These are phyloP conservation scores for Diploscapter pachys DNA, from an alignment of 1,140 invertebrate genomes.

Conservation along the genomic window DNA sequence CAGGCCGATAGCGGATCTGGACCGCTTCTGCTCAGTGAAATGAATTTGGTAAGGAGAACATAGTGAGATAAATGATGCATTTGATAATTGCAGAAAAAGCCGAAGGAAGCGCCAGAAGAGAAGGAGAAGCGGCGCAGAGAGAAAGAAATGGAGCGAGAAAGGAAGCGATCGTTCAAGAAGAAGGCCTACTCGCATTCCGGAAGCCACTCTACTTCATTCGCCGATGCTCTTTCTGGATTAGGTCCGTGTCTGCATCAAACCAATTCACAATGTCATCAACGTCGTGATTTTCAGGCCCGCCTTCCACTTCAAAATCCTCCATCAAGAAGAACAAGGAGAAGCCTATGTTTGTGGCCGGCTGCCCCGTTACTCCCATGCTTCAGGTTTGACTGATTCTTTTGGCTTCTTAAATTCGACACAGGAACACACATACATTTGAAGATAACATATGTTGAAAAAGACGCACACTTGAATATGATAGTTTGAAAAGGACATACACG, in stretches of 20 bases:
- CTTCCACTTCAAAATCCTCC: background rate
- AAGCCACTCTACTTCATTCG: too few species aligned
- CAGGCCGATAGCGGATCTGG: background rate
- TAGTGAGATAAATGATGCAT: background rate
- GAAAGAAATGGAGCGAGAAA: background rate
- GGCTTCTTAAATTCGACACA: too few species aligned
- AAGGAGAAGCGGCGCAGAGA: background rate
- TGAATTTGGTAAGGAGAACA: background rate
- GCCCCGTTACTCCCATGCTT: conserved; percentile 13
- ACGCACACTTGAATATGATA: too few species aligned
- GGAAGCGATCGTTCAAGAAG: background rate
- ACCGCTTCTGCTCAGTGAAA: background rate
- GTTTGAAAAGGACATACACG: too few species aligned
- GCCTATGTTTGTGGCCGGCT: conserved; percentile 23
- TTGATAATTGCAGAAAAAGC: background rate
- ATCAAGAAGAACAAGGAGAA: conserved; percentile 14
- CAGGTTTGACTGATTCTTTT: background rate
- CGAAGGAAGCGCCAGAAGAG: conserved; percentile 19
- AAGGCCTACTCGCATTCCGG: background rate
- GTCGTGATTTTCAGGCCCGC: too few species aligned
- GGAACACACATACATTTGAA: too few species aligned
- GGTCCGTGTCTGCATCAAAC: too few species aligned
- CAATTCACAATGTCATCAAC: too few species aligned
- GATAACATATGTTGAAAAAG: too few species aligned
- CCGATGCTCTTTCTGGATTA: too few species aligned